Evolutionary conservation across 2,113 vertebrate species (phyloP).

Genomic region (Pipra filicauda): DNA sequence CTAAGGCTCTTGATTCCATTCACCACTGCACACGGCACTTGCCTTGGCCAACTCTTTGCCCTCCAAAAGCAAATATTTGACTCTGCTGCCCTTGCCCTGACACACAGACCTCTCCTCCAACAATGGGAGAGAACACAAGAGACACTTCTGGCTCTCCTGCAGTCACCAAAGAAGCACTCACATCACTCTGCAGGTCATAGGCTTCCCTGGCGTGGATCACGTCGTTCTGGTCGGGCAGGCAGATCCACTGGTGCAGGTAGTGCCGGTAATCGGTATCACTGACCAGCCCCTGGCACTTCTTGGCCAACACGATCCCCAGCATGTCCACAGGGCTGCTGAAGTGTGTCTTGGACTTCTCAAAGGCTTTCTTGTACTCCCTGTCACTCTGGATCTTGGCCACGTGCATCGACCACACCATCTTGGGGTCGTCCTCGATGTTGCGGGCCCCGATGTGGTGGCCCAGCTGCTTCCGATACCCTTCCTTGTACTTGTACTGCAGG

Average conservation of each 20-base stretch:
- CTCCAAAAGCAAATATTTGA: background rate
- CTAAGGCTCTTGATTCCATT: background rate
- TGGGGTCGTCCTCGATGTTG: conserved; percentile 83
- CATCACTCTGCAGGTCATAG: conserved; percentile 79
- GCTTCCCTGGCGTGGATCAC: conserved; percentile 77
- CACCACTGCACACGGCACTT: background rate
- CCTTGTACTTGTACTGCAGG: conserved; percentile 83
- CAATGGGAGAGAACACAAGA: background rate
- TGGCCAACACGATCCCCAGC: conserved; percentile 78
- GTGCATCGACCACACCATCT: conserved; percentile 84
- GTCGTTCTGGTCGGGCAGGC: conserved; percentile 82
- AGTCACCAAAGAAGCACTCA: background rate
- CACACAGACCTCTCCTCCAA: background rate
- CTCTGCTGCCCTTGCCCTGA: background rate
- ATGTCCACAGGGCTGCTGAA: conserved; percentile 81
- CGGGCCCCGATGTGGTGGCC: conserved; percentile 64
- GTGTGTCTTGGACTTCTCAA: conserved; percentile 77
- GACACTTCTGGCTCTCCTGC: background rate
- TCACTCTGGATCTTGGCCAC: conserved; percentile 90
- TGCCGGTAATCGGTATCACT: conserved; percentile 79
- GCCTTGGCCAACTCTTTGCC: background rate
- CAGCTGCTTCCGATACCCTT: conserved; percentile 73
- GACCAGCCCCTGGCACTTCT: conserved; percentile 75
- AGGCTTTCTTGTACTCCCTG: conserved; percentile 56
- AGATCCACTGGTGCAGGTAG: conserved; percentile 81